Evolutionary conservation across 2,113 vertebrate genomes (phyloP), one percentile per base, ranked within the genome.

Genomic region (Microcebus murinus): DNA sequence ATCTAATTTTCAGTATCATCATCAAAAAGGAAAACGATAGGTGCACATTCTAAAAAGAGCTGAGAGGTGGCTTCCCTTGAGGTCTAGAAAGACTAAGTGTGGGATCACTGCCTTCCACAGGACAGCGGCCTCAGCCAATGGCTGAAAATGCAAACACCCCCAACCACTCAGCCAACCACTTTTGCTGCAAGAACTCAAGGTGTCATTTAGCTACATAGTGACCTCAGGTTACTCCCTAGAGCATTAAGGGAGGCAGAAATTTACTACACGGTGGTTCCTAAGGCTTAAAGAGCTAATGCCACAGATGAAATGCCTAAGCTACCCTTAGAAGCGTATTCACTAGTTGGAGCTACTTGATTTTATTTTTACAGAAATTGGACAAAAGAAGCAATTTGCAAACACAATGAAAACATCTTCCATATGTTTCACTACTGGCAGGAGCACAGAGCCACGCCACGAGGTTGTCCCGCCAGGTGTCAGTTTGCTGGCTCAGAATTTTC

Each of bases 281-380:
- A n/a, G 45, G 59, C 52, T 80, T 36, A n/a, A 45, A 92, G 34
- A 59, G 70, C 55, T 45, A 71, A 55, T 21, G 21, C 12, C 57
- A 20, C 88, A 94, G 61, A 18, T n/a, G 48, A 88, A 34, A 71
- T 45, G 20, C 65, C 36, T 57, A 25, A 23, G 18, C 13, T 67
- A 48, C 17, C 74, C 70, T 80, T 77, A 67, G 15, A 68, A 86
- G 23, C 39, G 2, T 55, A 17, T 27, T 79, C 36, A 91, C 9
- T 50, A 29, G 39, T 76, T 79, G 29, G 39, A 73, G 74, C 20
- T 1, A 20, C 14, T 59, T 74, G 73, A 74, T 61, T 92, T 77
- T 31, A 86, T 39, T 86, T 97, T 86, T 74, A 79, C 8, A 86
- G 94, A 83, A 92, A 94, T 76, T 57, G 91, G 29, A 70, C 39